Conservation (phyloP, 2,113 vertebrate species). For the Crotalus viridis region DNA sequence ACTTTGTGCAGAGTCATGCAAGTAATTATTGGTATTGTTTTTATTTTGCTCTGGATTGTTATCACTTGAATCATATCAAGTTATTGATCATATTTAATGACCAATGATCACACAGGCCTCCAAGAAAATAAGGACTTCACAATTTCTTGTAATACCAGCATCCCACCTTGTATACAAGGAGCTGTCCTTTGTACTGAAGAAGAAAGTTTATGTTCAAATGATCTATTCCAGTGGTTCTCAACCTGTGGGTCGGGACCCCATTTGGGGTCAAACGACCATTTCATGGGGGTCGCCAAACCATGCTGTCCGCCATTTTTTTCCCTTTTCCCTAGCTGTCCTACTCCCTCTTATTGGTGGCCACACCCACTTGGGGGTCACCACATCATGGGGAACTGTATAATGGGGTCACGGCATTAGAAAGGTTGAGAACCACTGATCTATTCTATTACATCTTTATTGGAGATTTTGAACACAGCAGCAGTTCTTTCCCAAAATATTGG, state of each 20-base stretch:
- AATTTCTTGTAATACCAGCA: neutral
- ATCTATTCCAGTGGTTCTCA: too few relatives aligned
- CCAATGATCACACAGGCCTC: too few relatives aligned
- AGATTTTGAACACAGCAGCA: neutral
- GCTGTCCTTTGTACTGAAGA: slow-evolving; percentile 22
- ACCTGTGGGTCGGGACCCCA: too few relatives aligned
- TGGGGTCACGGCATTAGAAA: too few relatives aligned
- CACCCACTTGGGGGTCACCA: too few relatives aligned
- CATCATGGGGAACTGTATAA: too few relatives aligned
- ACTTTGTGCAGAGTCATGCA: neutral
- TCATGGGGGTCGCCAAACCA: too few relatives aligned
- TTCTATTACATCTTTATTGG: neutral
- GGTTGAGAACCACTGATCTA: too few relatives aligned
- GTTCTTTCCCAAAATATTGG: neutral
- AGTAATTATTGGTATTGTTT: neutral
- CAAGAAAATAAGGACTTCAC: neutral
- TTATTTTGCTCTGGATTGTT: neutral
- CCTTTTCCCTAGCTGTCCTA: too few relatives aligned
- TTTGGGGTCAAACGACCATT: too few relatives aligned
- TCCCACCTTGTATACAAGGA: neutral
- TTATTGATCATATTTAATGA: neutral
- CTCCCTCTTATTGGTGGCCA: too few relatives aligned
- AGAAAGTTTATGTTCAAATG: neutral
- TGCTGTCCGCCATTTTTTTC: too few relatives aligned
- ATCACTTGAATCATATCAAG: neutral